These are phyloP conservation scores for Nasua narica DNA, from an alignment of 2,797 vertebrate species.

Conservation along the genomic window DNA sequence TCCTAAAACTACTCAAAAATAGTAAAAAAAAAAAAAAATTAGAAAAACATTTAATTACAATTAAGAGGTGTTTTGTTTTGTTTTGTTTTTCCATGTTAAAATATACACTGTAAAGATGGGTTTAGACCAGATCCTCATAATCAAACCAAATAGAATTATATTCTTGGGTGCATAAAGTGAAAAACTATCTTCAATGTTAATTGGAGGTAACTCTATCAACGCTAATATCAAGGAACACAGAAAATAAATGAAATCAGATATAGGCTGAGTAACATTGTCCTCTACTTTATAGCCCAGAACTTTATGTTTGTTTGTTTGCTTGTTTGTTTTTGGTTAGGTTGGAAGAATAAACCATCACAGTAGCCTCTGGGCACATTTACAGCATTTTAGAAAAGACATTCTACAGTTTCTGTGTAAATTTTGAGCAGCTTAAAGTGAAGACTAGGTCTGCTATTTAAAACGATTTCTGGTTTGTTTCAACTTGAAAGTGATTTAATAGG, in stretches of 20 bases:
- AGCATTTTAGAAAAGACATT: slow-evolving; percentile 70
- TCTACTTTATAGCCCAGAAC: slow-evolving; percentile 63
- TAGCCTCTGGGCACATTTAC: slow-evolving; percentile 49
- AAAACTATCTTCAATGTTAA: not conserved
- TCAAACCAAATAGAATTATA: not conserved
- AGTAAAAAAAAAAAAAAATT: not conserved
- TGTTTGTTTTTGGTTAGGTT: slow-evolving; percentile 33
- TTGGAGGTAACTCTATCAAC: not conserved
- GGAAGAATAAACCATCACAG: slow-evolving; percentile 38
- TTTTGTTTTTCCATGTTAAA: not conserved
- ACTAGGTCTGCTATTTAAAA: slow-evolving; percentile 84
- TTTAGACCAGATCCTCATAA: not conserved
- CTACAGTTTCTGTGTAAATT: slow-evolving; percentile 76
- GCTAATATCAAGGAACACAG: not conserved
- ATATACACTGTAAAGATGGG: slow-evolving; percentile 8
- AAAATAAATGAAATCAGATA: slow-evolving; percentile 46
- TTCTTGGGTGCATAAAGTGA: not conserved
- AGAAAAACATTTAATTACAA: slow-evolving; percentile 14
- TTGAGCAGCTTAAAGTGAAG: slow-evolving; percentile 79
- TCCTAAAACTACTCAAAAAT: slow-evolving; percentile 19
- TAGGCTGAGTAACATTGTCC: not conserved
- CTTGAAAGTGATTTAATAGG: slow-evolving; percentile 86
- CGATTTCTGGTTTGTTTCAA: slow-evolving; percentile 88
- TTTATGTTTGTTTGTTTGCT: not conserved
- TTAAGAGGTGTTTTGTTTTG: too few relatives aligned